Evolutionary conservation across 2,797 vertebrate species (phyloP), one percentile per base, ranked within the genome.

Genomic region (Cyprinella venusta): DNA sequence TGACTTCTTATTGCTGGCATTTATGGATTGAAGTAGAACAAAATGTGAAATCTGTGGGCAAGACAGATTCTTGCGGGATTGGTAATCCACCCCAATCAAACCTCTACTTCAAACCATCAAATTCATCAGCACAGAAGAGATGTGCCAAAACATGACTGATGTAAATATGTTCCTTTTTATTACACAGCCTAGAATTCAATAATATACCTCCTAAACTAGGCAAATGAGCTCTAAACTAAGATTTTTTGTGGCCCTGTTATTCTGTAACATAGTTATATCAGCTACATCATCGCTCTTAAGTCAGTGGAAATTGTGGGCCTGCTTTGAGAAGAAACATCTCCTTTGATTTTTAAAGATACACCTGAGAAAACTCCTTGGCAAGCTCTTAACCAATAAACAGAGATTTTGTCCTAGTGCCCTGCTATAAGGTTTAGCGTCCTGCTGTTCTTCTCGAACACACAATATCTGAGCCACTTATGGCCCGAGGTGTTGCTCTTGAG

Each of bases 401-500:
- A 61, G 38, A 33, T 52, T 65, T 21, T 38, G 24, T 50, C 24
- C 30, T 3, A 5, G 63, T 72, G 21, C 56, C 40, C 5, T 21
- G 19, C 18, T 76, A 19, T 76, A 69, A 76, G 24, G 24, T 61
- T 69, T 77, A 59, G 19, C 13, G 1, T 65, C 21, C 42, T 42
- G 65, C 36, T 71, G 19, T 64, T 71, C 33, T 30, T 72, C 59
- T 64, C 36, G n/a, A 59, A 15, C 26, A 67, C 59, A 36, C n/a
- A 45, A 21, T 61, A n/a, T 78, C 18, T 36, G 48, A 64, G 56
- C 30, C 76, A 40, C 52, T 68, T 10, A 59, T n/a, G 42, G 67
- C 77, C 82, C 52, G 79, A 78, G 40, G 75, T 21, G 9, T 80
- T 82, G 50, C 75, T 79, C 61, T 83, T 67, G 61, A 85, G 81